Evolutionary conservation across 2,797 vertebrate genomes (phyloP), one percentile per base, ranked within the genome.

Genomic region (Oreochromis grahami): DNA sequence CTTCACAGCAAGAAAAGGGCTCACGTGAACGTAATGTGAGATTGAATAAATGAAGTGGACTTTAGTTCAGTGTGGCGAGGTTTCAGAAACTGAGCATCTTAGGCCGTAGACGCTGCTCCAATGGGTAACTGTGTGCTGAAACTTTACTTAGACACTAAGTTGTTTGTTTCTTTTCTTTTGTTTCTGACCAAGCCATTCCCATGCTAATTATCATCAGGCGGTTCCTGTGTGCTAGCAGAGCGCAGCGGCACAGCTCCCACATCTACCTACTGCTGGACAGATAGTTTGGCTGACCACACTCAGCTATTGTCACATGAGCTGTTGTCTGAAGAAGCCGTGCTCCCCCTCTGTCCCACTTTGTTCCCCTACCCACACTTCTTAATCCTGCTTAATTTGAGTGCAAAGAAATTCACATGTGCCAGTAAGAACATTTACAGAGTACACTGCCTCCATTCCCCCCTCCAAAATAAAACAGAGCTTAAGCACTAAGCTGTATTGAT

Each of bases 311-410:
- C 98, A 97, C 97, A 97, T 98, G 97, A 98, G 96, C 95, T 90
- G 86, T 77, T 89, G 87, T 85, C 87, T 86, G 82, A 90, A 79
- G 86, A 86, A 78, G 87, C 83, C 48, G 38, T 85, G 79, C 55
- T 19, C 89, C 86, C 85, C 89, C 88, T 43, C 82, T 34, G 76
- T 84, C 84, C 84, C 82, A 45, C 83, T 63, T 81, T 56, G 79
- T 82, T 86, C 87, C 89, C 85, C 76, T 41, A 80, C 84, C 56
- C 81, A 76, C 94, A 93, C 93, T 93, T 95, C 93, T 95, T 98
- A 98, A 98, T 98, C 98, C 97, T 96, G 93, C 97, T 98, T 98
- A 97, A 98, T 97, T 97, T 98, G 96, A 97, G 96, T 94, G 96
- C 97, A 97, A 97, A 97, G 96, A 97, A 97, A 97, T 97, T 97